These are phyloP conservation scores for Anabacerthia variegaticeps DNA, from an alignment of 2,797 vertebrate species.

Conservation along the genomic window DNA sequence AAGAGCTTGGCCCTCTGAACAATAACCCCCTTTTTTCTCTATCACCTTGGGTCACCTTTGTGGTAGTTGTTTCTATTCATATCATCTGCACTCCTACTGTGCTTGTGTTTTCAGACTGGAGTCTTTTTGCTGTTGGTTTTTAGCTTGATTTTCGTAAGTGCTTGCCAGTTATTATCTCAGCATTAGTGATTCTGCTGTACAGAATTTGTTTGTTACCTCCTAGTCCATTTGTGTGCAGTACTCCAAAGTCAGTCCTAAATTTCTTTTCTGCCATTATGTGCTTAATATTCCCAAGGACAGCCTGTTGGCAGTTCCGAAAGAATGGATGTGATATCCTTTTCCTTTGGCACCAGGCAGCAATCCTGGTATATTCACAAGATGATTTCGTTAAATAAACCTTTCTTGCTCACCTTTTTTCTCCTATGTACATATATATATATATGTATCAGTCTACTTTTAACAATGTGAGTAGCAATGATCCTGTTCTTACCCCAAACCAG, in stretches of 20 bases:
- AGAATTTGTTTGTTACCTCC: background rate
- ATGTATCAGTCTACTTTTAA: background rate
- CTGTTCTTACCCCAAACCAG: background rate
- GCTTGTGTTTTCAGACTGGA: background rate
- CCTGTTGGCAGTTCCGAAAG: background rate
- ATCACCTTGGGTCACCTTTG: background rate
- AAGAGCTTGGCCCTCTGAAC: background rate
- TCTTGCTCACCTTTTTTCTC: background rate
- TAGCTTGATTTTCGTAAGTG: background rate
- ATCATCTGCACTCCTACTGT: background rate
- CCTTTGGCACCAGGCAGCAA: background rate
- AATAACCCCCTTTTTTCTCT: background rate
- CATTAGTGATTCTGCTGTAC: background rate
- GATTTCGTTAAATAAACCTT: background rate
- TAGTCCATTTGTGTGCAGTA: background rate
- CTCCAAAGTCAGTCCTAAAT: background rate
- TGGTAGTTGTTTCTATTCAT: background rate
- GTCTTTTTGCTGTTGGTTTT: background rate
- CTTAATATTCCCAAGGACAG: constrained; percentile 13
- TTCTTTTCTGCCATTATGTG: background rate
- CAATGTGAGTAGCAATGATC: background rate
- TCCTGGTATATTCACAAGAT: rapidly evolving
- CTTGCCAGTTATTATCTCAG: background rate
- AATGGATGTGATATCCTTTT: background rate
- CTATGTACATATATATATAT: background rate